phyloP scores from a whole-genome alignment of 2,888 invertebrate genomes.

The Andrena trimmerana region DNA sequence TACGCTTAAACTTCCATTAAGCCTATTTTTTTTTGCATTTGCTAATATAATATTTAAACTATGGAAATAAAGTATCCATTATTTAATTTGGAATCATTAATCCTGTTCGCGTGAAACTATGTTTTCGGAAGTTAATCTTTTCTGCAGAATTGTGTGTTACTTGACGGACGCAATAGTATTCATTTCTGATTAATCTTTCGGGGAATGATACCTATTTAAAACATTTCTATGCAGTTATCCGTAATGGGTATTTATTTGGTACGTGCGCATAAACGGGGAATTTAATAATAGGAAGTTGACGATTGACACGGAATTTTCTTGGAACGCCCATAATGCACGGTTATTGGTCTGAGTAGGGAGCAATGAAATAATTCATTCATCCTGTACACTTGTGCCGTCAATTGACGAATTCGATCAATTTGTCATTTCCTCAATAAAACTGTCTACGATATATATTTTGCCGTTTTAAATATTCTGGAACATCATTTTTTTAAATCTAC shows the following conservation, averaged over 20 bases:
- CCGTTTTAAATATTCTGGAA: not conserved
- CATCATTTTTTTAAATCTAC: conserved; percentile 5
- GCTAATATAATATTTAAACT: not conserved
- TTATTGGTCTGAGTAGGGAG: conserved; percentile 20
- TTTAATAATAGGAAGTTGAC: conserved; percentile 20
- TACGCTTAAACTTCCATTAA: not conserved
- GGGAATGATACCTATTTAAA: not conserved
- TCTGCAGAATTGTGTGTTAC: no score
- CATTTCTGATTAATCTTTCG: not conserved
- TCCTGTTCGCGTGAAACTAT: not conserved
- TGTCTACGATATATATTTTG: not conserved
- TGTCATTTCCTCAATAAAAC: conserved; percentile 26
- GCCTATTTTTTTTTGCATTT: not conserved
- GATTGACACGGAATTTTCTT: conserved; percentile 5
- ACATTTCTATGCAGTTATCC: not conserved
- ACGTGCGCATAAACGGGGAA: conserved; percentile 1
- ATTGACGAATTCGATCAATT: conserved; percentile 43
- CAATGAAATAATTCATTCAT: conserved; percentile 46
- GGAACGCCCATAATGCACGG: not conserved
- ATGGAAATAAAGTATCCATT: not conserved
- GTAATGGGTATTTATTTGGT: not conserved
- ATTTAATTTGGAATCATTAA: not conserved
- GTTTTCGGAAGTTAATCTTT: no score
- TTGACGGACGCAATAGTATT: not conserved
- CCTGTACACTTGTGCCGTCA: conserved; percentile 29